Conservation (phyloP, 2,888 invertebrate species). For the Sycophila texana region DNA sequence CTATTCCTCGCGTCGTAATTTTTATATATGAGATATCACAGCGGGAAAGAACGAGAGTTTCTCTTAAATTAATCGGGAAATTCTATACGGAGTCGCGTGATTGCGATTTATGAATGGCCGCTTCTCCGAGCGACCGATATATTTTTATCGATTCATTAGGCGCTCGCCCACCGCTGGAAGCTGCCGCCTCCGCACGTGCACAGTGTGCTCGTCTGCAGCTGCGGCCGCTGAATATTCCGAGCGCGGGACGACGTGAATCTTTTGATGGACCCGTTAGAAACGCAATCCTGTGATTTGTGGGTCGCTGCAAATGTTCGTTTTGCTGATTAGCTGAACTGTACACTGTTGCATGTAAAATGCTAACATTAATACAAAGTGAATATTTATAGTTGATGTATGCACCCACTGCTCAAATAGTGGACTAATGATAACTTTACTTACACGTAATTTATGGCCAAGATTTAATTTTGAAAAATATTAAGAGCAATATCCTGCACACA, state of each 20-base stretch:
- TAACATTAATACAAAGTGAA: no score
- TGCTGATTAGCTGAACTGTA: no score
- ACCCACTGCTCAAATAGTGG: no score
- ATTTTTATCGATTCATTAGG: conserved; percentile 68
- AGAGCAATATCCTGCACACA: no score
- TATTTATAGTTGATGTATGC: no score
- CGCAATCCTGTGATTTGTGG: conserved; percentile 15
- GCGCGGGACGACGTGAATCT: not conserved
- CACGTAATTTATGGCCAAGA: no score
- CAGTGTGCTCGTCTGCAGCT: not conserved
- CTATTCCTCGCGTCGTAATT: conserved; percentile 24
- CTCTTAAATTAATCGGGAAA: conserved; percentile 64
- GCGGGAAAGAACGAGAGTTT: not conserved
- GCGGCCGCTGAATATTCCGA: not conserved
- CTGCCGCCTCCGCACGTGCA: not conserved
- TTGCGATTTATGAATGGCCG: conserved; percentile 68
- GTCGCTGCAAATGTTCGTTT: no score
- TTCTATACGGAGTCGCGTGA: conserved; percentile 62
- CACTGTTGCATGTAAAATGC: no score
- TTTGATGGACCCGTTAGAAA: conserved; percentile 10
- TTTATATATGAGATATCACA: no score
- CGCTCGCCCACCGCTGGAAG: not conserved
- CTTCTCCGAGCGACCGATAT: conserved; percentile 58
- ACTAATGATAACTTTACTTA: no score
- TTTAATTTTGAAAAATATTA: no score